Evolutionary conservation across 2,113 vertebrate species (phyloP).

Genomic region (Tragelaphus imberbis): DNA sequence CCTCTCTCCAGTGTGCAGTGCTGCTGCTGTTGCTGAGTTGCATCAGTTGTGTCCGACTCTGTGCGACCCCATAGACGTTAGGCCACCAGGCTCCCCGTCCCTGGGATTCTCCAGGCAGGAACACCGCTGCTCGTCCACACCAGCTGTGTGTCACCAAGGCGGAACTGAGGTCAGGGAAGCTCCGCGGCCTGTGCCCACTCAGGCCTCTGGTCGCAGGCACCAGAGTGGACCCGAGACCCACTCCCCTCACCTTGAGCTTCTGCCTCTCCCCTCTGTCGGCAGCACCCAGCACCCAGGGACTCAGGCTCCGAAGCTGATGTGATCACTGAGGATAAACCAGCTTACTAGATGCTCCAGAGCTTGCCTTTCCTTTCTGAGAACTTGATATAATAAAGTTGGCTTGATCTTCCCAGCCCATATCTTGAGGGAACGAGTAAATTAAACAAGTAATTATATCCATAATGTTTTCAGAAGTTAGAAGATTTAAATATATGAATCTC

Average conservation of each 20-base stretch:
- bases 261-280: too few species aligned
- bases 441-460: conserved; percentile 84
- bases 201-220: background rate
- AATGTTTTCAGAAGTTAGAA: conserved; percentile 83
- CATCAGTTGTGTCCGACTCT: too few species aligned
- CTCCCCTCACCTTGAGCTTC: accelerated
- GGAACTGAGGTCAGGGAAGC: background rate
- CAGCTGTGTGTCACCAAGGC: background rate
- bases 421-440: conserved; percentile 82
- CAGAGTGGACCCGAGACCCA: accelerated
- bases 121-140: background rate
- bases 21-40: too few species aligned
- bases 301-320: background rate
- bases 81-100: too few species aligned
- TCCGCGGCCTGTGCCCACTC: too few species aligned
- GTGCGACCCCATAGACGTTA: too few species aligned
- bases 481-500: conserved; percentile 83
- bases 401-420: conserved; percentile 69
- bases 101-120: too few species aligned
- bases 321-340: background rate
- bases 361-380: conserved; percentile 65
- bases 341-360: conserved; percentile 34
- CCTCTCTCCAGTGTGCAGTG: accelerated
- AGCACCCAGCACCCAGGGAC: background rate
- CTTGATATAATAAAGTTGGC: conserved; percentile 69